These are phyloP conservation scores for Tachuris rubrigastra DNA, from an alignment of 2,113 vertebrate genomes.

Conservation along the genomic window DNA sequence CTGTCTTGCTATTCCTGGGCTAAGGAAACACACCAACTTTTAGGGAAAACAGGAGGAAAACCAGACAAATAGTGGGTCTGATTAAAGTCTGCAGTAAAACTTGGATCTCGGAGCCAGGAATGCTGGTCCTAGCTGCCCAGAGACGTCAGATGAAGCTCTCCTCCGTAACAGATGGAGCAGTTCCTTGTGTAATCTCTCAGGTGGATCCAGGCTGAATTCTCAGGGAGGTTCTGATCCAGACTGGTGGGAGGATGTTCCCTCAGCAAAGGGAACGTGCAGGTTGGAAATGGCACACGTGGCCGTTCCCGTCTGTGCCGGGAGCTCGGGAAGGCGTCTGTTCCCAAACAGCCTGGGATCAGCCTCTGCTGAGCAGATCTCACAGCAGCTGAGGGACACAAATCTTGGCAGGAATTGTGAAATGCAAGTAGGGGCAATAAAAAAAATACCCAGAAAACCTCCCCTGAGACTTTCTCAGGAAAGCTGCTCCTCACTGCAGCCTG, in stretches of 20 bases:
- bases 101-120: not conserved
- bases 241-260: not conserved
- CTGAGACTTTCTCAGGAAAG: not conserved
- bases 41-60: not conserved
- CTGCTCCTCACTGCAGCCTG: not conserved
- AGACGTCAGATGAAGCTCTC: not conserved
- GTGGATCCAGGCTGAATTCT: not conserved
- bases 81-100: not conserved
- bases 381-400: not conserved
- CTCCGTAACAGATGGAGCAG: not conserved
- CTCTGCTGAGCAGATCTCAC: not conserved
- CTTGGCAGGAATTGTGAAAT: not conserved
- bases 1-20: not conserved
- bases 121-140: not conserved
- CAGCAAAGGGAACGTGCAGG: not conserved
- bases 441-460: not conserved
- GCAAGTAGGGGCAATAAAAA: not conserved
- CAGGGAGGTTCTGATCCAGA: not conserved
- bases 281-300: rapidly evolving
- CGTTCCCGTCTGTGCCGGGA: not conserved
- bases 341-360: not conserved
- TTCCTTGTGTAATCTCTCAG: not conserved
- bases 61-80: not conserved
- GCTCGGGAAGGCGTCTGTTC: not conserved
- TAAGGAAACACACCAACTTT: not conserved